Percentiles rank a stretch among this genome's conserved stretches.
phyloP scores from a whole-genome alignment of 2,888 invertebrate genomes.

The Netelia fuscicornis region DNA sequence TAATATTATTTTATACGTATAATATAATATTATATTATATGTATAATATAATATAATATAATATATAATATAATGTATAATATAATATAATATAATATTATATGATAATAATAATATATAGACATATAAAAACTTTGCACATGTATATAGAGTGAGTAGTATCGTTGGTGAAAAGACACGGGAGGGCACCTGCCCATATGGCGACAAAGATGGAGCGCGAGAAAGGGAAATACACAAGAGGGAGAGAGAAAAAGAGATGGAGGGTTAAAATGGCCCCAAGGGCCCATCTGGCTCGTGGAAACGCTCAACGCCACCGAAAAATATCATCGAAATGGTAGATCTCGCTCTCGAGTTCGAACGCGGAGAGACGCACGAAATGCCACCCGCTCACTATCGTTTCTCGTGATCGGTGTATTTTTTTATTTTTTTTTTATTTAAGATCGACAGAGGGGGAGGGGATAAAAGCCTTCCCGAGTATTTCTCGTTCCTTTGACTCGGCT shows the following conservation, averaged over 20 bases:
- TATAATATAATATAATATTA: too few species aligned
- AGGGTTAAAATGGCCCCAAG: constrained; percentile 51
- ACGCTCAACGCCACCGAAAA: constrained; percentile 43
- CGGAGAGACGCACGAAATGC: constrained; percentile 36
- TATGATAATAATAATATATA: too few species aligned
- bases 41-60: too few species aligned
- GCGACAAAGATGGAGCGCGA: constrained; percentile 63
- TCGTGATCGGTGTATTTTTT: constrained; percentile 6
- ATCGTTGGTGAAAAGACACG: constrained; percentile 24
- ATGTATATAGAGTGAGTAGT: not conserved
- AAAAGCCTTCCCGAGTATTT: constrained; percentile 28
- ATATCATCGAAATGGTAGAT: constrained; percentile 47
- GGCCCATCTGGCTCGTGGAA: constrained; percentile 79
- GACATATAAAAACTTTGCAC: not conserved
- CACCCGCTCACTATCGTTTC: constrained; percentile 45
- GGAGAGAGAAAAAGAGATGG: constrained; percentile 28
- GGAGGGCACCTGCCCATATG: constrained; percentile 83
- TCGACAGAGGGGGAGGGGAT: not conserved
- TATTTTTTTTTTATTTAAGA: not conserved
- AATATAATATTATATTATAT: too few species aligned
- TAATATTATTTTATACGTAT: too few species aligned
- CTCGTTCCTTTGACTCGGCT: constrained; percentile 28
- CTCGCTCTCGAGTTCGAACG: constrained; percentile 31
- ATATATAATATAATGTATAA: too few species aligned
- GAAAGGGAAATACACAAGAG: constrained; percentile 36